phyloP scores from a whole-genome alignment of 2,888 invertebrate species.

The Drosophila imparisetae region DNA sequence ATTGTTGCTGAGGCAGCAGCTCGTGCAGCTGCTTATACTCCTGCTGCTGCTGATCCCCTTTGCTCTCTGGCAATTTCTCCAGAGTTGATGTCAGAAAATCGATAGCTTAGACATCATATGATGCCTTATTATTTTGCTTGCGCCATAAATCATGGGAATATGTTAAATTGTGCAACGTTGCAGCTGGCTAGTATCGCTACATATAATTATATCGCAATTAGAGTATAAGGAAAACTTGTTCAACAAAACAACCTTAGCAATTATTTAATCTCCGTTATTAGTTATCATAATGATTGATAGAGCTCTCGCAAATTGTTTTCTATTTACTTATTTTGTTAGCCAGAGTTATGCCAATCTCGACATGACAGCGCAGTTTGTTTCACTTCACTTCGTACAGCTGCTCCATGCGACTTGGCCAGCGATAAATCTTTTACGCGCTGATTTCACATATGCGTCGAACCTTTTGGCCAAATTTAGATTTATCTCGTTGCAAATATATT shows the following conservation, averaged over 20 bases:
- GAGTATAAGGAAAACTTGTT: constrained; percentile 14
- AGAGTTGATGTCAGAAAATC: constrained; percentile 67
- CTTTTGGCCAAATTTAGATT: constrained; percentile 65
- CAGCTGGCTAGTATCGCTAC: constrained; percentile 23
- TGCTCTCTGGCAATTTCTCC: constrained; percentile 23
- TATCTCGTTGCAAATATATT: constrained; percentile 60
- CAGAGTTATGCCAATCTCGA: constrained; percentile 10
- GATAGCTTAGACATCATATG: constrained; percentile 63
- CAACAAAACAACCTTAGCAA: not conserved
- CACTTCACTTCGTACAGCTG: constrained; percentile 53
- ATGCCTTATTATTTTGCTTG: constrained; percentile 70
- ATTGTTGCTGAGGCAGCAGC: constrained; percentile 31
- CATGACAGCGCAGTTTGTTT: constrained; percentile 43
- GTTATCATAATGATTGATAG: constrained; percentile 35
- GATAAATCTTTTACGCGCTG: constrained; percentile 64
- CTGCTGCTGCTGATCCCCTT: not conserved
- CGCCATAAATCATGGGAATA: constrained; percentile 53
- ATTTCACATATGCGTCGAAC: constrained; percentile 72
- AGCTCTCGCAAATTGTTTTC: constrained; percentile 9
- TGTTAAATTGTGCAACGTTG: constrained; percentile 51
- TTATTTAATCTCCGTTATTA: constrained; percentile 6
- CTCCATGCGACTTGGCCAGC: constrained; percentile 41
- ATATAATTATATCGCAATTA: constrained; percentile 38
- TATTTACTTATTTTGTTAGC: constrained; percentile 3
- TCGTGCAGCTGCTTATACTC: not conserved